These are phyloP conservation scores for Myrmophylax atrothorax DNA, from an alignment of 2,113 vertebrate species.

Conservation along the genomic window DNA sequence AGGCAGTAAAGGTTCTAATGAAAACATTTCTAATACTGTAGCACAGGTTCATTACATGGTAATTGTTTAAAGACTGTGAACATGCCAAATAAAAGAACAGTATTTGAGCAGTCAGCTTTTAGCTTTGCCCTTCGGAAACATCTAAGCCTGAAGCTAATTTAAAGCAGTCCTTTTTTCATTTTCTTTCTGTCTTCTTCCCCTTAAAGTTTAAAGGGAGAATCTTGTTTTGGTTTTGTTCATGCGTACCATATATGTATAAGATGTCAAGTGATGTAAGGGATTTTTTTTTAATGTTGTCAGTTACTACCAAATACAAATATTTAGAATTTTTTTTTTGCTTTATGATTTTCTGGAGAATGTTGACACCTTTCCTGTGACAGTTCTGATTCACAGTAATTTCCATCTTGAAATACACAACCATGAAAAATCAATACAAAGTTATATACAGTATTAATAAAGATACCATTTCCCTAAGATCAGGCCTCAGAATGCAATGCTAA, in stretches of 20 bases:
- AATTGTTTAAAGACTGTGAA: conserved; percentile 55
- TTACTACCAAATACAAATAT: conserved; percentile 18
- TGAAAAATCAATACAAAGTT: background rate
- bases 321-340: background rate
- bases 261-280: conserved; percentile 3
- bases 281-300: background rate
- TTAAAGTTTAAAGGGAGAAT: conserved; percentile 56
- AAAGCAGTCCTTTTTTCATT: background rate
- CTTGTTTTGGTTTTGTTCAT: conserved; percentile 23
- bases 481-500: background rate
- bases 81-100: conserved; percentile 50
- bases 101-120: conserved; percentile 62
- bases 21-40: conserved; percentile 64
- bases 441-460: background rate
- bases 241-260: conserved; percentile 29
- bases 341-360: conserved; percentile 2
- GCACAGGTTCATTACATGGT: conserved; percentile 42
- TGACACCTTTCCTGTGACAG: background rate
- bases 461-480: background rate
- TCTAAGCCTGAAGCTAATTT: conserved; percentile 44
- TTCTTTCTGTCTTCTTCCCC: background rate
- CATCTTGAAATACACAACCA: background rate
- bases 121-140: conserved; percentile 21
- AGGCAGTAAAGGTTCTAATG: conserved; percentile 30
- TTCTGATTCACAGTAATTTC: background rate